A percentile compares a stretch with the other conserved stretches of the same genome.
Evolutionary conservation across 2,888 invertebrate species (phyloP).

Genomic region (Orthonychiurus folsomi): DNA sequence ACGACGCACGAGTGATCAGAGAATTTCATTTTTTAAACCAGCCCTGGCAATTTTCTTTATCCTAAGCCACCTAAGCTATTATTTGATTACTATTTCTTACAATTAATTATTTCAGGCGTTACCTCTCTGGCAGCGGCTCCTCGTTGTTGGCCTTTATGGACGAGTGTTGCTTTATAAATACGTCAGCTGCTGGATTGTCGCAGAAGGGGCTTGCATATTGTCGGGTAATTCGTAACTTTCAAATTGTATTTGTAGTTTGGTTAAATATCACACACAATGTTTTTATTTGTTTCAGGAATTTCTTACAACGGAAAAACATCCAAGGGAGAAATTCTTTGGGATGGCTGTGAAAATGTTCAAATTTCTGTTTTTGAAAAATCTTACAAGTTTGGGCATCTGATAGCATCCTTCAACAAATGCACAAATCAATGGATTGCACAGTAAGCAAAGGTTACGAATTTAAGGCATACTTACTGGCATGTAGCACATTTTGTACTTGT

Average conservation of each 20-base stretch:
- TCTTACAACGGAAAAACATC: conserved; percentile 67
- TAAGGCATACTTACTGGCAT: background rate
- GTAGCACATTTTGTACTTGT: too few species aligned
- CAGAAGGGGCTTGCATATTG: conserved; percentile 65
- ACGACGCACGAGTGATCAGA: too few species aligned
- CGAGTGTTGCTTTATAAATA: conserved; percentile 81
- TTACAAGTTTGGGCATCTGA: conserved; percentile 74
- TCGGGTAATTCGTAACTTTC: conserved; percentile 46
- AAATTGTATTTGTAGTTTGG: conserved; percentile 9
- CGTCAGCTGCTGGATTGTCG: conserved; percentile 83
- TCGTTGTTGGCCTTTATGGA: conserved; percentile 72
- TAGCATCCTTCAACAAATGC: conserved; percentile 87
- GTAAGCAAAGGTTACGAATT: conserved; percentile 43
- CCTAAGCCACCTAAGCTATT: too few species aligned
- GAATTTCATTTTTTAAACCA: too few species aligned
- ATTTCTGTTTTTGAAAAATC: conserved; percentile 72
- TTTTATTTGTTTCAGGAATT: conserved; percentile 53
- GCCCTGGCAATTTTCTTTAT: too few species aligned
- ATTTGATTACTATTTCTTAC: conserved; percentile 19
- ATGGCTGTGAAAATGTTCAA: conserved; percentile 82
- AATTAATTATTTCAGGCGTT: conserved; percentile 37
- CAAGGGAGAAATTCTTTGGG: conserved; percentile 62
- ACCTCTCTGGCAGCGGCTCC: conserved; percentile 46
- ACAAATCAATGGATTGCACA: conserved; percentile 91
- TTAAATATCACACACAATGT: background rate